These are phyloP conservation scores for Trimorus sp. DNA, from an alignment of 2,888 invertebrate genomes.

Conservation along the genomic window DNA sequence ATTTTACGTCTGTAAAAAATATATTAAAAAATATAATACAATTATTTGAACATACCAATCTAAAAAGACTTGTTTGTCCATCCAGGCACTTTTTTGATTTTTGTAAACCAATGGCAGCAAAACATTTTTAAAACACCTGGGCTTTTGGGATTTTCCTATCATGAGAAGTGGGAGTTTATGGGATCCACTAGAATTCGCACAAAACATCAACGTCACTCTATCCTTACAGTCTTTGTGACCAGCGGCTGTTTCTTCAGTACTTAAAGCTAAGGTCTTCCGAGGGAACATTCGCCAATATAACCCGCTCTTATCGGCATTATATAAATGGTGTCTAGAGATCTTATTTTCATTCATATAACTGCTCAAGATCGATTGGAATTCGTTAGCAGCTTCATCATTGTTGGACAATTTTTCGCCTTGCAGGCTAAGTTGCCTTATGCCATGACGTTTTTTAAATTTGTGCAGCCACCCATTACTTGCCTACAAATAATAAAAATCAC, in stretches of 20 bases:
- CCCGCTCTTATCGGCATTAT: conserved; percentile 64
- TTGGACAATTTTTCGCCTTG: conserved; percentile 56
- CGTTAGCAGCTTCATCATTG: not conserved
- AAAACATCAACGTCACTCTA: conserved; percentile 22
- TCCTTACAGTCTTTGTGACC: conserved; percentile 28
- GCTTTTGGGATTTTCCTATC: conserved; percentile 27
- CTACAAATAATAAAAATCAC: not conserved
- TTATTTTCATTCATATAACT: not conserved
- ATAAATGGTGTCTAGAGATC: conserved; percentile 52
- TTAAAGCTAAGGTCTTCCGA: conserved; percentile 4
- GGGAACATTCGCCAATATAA: conserved; percentile 57
- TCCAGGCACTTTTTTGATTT: conserved; percentile 17
- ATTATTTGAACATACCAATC: conserved; percentile 17
- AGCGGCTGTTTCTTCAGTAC: conserved; percentile 4
- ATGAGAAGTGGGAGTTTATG: conserved; percentile 16
- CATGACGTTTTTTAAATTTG: conserved; percentile 48
- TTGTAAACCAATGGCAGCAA: conserved; percentile 28
- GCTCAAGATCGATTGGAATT: not conserved
- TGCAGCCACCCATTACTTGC: conserved; percentile 55
- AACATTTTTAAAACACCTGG: conserved; percentile 30
- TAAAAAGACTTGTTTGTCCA: conserved; percentile 22
- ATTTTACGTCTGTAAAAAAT: too few relatives aligned
- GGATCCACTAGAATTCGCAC: conserved; percentile 26
- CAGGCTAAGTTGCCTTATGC: conserved; percentile 31
- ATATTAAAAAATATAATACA: too few relatives aligned